Conservation (phyloP, 2,797 vertebrate species). For the Gorsachius magnificus region DNA sequence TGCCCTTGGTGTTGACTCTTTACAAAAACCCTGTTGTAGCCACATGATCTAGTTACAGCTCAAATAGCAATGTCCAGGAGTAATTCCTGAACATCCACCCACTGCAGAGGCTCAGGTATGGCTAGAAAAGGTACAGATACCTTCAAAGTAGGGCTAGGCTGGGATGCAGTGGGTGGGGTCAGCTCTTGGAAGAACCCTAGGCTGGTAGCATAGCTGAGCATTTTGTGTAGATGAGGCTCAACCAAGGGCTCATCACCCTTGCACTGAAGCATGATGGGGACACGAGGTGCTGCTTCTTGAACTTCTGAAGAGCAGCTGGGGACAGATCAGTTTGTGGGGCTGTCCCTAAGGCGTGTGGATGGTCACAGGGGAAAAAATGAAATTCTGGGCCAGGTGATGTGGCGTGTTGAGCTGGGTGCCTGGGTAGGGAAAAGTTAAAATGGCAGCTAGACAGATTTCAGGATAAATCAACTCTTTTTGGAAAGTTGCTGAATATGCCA, state of each 20-base stretch:
- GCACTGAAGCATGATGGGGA: neutral
- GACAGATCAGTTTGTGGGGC: neutral
- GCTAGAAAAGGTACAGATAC: neutral
- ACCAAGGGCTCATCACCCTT: neutral
- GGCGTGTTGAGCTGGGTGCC: neutral
- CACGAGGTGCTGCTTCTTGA: neutral
- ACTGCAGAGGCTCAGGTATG: neutral
- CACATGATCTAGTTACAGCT: neutral
- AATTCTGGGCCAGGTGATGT: neutral
- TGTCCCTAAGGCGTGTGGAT: neutral
- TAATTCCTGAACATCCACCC: neutral
- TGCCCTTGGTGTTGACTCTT: neutral
- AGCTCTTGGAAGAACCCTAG: neutral
- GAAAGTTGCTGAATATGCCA: neutral
- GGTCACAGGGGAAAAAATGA: neutral
- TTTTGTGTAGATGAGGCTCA: neutral
- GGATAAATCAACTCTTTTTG: neutral
- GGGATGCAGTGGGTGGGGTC: neutral
- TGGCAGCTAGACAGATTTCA: neutral
- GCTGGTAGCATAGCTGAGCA: neutral
- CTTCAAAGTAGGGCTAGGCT: neutral
- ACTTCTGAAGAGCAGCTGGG: accelerated
- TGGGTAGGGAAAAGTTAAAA: neutral
- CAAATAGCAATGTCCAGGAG: neutral
- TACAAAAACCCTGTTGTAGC: neutral